Evolutionary conservation across 2,888 invertebrate species (phyloP), one percentile per base, ranked within the genome.

Genomic region (Napeogenes inachia): DNA sequence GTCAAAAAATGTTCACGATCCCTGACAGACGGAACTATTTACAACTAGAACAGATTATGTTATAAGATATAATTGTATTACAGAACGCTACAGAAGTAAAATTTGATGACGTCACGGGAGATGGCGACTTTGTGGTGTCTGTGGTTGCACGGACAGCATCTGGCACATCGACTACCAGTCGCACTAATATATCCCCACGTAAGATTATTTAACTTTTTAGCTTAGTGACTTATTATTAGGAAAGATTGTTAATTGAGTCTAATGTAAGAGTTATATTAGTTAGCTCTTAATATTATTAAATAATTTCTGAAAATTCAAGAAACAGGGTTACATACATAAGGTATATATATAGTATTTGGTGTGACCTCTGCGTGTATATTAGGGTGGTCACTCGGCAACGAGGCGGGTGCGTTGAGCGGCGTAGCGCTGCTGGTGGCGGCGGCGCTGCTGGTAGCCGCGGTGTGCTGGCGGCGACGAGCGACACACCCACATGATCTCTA

Each of bases 1-100:
- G 4, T 10, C 45, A 45, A 47, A 47, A 2, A 6, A 13, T 47
- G 21, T 21, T 21, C 21, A 21, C 21, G 21, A 21, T 21, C 21
- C 21, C 21, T 21, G 21, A 21, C 21, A 21, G 21, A 21, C 21
- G 21, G 21, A 21, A 21, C 21, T 21, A 21, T 21, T 21, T 21
- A 21, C 21, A 21, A 21, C 21, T 21, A 12, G 30, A 30, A 13
- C 6, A 47, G 6, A 47, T 13, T 6, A 6, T 10, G 4, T 30
- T 30, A 30, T 30, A 30, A 30, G 2, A 30, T 8, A 30, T 8
- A 30, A 50, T 60, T 55, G 58, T 60, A 33, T 61, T 62, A 0
- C 75, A 88, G 88, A 74, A 82, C 54, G 69, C 66, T 30, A 83
- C 81, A 1, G 75, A 76, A 57, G 78, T 70, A 0, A 68, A 72